Percentiles rank a stretch among this genome's conserved stretches.
phyloP scores from a whole-genome alignment of 2,797 vertebrate genomes.

The Lepilemur septentrionalis region DNA sequence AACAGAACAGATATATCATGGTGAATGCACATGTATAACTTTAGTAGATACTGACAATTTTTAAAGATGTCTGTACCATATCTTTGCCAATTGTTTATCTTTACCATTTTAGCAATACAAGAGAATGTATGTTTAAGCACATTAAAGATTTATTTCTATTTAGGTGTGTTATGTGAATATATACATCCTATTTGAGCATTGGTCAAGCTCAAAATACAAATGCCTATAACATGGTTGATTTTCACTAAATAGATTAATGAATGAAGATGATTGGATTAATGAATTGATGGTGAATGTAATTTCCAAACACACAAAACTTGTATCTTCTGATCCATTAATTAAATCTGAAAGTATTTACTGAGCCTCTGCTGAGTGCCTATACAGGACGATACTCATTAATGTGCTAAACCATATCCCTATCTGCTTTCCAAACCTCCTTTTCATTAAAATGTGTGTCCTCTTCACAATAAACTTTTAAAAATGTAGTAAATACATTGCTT shows the following conservation, averaged over 20 bases:
- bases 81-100: constrained; percentile 4
- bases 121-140: neutral
- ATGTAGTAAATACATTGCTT: neutral
- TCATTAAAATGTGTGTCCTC: neutral
- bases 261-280: neutral
- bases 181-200: neutral
- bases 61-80: neutral
- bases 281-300: neutral
- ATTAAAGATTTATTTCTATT: neutral
- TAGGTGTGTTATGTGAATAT: neutral
- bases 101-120: neutral
- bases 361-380: neutral
- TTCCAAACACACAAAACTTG: neutral
- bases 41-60: neutral
- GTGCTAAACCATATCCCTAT: neutral
- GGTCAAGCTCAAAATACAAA: neutral
- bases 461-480: neutral
- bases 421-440: neutral
- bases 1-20: neutral
- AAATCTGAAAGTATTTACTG: neutral
- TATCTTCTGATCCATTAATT: neutral
- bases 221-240: neutral
- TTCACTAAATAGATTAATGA: neutral
- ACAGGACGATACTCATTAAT: neutral
- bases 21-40: neutral